Evolutionary conservation across 2,888 invertebrate genomes (phyloP), one percentile per base, ranked within the genome.

Genomic region (Clusia tigrina): DNA sequence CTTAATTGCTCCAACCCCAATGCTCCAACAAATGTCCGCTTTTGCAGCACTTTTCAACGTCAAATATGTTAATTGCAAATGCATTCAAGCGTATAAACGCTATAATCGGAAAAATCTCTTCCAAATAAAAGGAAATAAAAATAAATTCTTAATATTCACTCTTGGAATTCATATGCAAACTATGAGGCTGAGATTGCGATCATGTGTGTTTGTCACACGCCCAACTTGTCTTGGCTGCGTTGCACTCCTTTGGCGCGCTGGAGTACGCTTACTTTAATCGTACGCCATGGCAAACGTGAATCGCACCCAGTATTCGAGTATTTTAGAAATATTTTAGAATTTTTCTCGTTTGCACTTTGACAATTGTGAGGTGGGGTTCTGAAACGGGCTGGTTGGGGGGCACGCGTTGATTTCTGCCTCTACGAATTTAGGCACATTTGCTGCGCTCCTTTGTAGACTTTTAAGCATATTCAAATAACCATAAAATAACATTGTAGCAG

Each of bases 401-500:
- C 42, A 42, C 42, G 42, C 42, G 42, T 42, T 6, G 12, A 42
- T 42, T 42, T 42, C 3, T 12, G 6, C 12, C 12, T 32, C 12
- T 32, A 32, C 6, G 32, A 32, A 9, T 32, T 32, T 6, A 12
- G 12, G 32, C 12, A 32, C 6, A 9, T 32, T 32, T 32, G 32
- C n/a, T 42, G 3, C 32, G 42, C 12, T 42, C 3, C 12, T 42
- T 3, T 17, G 42, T 42, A 17, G 3, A 26, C n/a, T 55, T 55
- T 18, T 12, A 18, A 37, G 23, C 58, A 17, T 25, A 60, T 67
- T 65, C 60, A 54, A 64, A 67, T 63, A 65, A 57, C 64, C 60
- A 67, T 64, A 67, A 67, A 67, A 67, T 67, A 67, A 63, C 58
- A 67, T 52, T 62, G 52, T 20, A 62, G 62, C 67, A 67, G 67